These are phyloP conservation scores for Catocala fraxini DNA, from an alignment of 2,888 invertebrate species.

Conservation along the genomic window DNA sequence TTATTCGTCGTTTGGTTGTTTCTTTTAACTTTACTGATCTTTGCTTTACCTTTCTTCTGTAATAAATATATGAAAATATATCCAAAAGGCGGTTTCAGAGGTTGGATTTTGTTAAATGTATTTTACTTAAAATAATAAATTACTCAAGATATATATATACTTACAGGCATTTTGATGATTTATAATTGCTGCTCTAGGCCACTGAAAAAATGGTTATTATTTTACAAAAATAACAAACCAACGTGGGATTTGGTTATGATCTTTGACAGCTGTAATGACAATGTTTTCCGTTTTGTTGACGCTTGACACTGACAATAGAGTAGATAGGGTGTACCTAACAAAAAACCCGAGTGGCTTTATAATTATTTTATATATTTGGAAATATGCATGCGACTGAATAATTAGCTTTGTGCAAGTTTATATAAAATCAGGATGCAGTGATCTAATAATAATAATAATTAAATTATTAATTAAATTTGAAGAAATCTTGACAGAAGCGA, in stretches of 20 bases:
- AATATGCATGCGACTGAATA: no score
- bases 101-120: constrained; percentile 28
- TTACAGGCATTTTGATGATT: constrained; percentile 72
- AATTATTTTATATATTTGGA: no score
- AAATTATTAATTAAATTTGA: not conserved
- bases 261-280: constrained; percentile 24
- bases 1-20: constrained; percentile 88
- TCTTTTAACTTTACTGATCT: constrained; percentile 86
- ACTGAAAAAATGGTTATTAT: not conserved
- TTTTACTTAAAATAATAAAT: not conserved
- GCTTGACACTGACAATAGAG: no score
- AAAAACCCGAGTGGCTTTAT: no score
- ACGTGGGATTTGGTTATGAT: constrained; percentile 37
- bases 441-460: not conserved
- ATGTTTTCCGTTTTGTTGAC: no score
- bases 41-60: constrained; percentile 85
- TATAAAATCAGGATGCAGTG: no score
- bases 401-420: no score
- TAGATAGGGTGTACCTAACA: not conserved
- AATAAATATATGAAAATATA: constrained; percentile 33
- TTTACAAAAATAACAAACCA: constrained; percentile 42
- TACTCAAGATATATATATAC: constrained; percentile 38
- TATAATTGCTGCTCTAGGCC: constrained; percentile 2
- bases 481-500: not conserved
- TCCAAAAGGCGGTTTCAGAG: not conserved